Evolutionary conservation across 2,888 invertebrate species (phyloP).

Genomic region (Zaprionus lineosus): DNA sequence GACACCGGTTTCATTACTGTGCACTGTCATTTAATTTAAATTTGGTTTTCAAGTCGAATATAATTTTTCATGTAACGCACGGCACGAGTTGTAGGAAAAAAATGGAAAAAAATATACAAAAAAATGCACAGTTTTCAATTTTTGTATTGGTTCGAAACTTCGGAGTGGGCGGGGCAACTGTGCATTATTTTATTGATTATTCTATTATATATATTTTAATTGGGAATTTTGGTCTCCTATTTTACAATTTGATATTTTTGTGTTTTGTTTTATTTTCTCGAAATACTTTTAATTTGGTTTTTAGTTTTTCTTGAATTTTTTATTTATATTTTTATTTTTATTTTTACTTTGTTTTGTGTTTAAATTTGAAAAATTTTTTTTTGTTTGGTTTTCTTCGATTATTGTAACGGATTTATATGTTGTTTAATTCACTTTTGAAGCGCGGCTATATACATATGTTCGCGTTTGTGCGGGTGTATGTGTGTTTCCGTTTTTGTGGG

Average conservation of each 20-base stretch:
- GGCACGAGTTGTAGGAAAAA: conserved; percentile 18
- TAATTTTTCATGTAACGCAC: conserved; percentile 51
- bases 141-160: too few relatives aligned
- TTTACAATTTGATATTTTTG: too few relatives aligned
- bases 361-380: neutral
- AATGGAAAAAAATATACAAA: conserved; percentile 1
- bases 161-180: too few relatives aligned
- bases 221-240: neutral
- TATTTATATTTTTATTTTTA: neutral
- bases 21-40: conserved; percentile 81
- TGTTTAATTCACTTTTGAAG: neutral
- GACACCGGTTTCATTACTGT: conserved; percentile 82
- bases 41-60: conserved; percentile 63
- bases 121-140: conserved; percentile 32
- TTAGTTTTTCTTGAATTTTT: neutral
- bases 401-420: neutral
- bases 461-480: conserved; percentile 4
- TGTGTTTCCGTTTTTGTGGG: conserved; percentile 1
- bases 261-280: neutral
- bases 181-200: neutral
- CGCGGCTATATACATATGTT: too few relatives aligned
- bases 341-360: neutral
- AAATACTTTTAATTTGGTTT: neutral
- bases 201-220: neutral
- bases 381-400: neutral